Conservation (phyloP, 2,888 invertebrate species). For the Polyommatus icarus region DNA sequence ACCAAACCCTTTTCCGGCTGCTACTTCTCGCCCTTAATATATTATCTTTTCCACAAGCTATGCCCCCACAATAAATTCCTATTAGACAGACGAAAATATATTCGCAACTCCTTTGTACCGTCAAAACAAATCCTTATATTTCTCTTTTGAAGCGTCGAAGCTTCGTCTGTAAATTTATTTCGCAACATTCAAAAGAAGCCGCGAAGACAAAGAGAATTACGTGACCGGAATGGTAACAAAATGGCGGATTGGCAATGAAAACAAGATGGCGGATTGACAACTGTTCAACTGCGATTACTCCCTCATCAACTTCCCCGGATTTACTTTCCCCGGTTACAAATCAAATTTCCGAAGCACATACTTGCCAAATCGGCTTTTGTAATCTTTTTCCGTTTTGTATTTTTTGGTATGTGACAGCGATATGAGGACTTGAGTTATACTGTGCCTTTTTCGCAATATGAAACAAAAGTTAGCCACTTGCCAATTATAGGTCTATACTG, state of each 20-base stretch:
- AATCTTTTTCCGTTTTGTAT: neutral
- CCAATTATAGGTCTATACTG: too few species aligned
- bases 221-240: neutral
- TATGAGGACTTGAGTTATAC: neutral
- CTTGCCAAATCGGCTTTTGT: neutral
- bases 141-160: conserved; percentile 22
- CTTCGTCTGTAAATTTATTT: conserved; percentile 21
- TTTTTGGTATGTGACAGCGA: neutral
- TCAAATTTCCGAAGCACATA: conserved; percentile 41
- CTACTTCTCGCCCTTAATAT: neutral
- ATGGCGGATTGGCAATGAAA: neutral
- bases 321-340: conserved; percentile 43
- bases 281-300: conserved; percentile 40
- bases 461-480: too few species aligned
- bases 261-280: conserved; percentile 32
- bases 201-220: conserved; percentile 26
- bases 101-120: conserved; percentile 1
- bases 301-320: conserved; percentile 39
- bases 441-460: too few species aligned
- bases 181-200: conserved; percentile 24
- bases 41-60: neutral
- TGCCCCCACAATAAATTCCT: conserved; percentile 1
- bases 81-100: conserved; percentile 10
- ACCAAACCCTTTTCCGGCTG: neutral
- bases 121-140: conserved; percentile 24